A percentile compares a stretch with the other conserved stretches of the same genome.
Evolutionary conservation across 2,797 vertebrate genomes (phyloP).

Genomic region (Tapirus indicus): DNA sequence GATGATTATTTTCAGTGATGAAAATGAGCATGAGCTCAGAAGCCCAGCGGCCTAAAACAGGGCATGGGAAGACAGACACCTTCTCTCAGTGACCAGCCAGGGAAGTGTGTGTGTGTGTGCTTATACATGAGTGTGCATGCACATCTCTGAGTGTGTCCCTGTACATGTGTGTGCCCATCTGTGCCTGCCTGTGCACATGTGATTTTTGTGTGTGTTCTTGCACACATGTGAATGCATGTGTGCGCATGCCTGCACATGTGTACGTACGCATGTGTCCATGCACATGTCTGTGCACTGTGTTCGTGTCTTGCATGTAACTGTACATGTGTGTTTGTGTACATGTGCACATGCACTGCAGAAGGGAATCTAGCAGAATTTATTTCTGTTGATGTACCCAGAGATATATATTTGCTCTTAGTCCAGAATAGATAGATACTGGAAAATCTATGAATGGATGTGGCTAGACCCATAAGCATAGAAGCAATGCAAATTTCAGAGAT

Average conservation of each 20-base stretch:
- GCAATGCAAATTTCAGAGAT: not conserved
- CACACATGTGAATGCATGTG: not conserved
- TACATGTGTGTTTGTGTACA: not conserved
- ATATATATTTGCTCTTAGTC: not conserved
- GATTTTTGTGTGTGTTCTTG: too few species aligned
- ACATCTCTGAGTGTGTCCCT: too few species aligned
- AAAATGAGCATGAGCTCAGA: slow-evolving; percentile 31
- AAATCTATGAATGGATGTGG: not conserved
- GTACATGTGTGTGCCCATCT: not conserved
- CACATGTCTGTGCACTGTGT: not conserved
- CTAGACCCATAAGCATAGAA: not conserved
- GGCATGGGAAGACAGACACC: not conserved
- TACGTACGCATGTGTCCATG: not conserved
- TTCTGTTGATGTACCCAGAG: not conserved
- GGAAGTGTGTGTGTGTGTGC: too few species aligned
- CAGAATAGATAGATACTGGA: not conserved
- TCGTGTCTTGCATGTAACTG: not conserved
- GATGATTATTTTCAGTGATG: slow-evolving; percentile 32
- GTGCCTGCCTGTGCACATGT: too few species aligned
- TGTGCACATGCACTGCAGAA: not conserved
- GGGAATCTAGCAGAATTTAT: not conserved
- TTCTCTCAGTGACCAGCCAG: not conserved
- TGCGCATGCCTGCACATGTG: not conserved
- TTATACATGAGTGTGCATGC: not conserved
- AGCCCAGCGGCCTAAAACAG: not conserved